Evolutionary conservation across 2,888 invertebrate genomes (phyloP).

Genomic region (Lasioglossum vierecki): DNA sequence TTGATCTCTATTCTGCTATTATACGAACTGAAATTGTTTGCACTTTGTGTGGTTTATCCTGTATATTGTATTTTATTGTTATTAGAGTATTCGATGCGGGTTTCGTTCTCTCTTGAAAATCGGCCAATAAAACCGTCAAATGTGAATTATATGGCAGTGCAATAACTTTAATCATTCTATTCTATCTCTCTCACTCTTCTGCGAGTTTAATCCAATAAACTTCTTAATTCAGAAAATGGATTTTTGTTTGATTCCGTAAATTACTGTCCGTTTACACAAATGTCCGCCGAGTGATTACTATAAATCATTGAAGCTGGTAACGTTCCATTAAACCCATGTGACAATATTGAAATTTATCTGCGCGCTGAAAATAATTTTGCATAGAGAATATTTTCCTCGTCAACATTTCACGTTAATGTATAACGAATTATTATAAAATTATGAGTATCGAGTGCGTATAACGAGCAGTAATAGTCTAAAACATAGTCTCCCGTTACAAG

Average conservation of each 20-base stretch:
- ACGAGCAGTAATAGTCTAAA: background rate
- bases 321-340: background rate
- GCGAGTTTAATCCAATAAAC: background rate
- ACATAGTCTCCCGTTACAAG: background rate
- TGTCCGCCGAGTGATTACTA: background rate
- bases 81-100: background rate
- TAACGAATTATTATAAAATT: background rate
- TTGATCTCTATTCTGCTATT: background rate
- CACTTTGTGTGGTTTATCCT: background rate
- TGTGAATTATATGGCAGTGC: background rate
- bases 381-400: background rate
- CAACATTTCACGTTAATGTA: background rate
- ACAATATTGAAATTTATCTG: background rate
- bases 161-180: background rate
- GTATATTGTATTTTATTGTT: background rate
- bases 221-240: background rate
- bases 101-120: background rate
- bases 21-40: background rate
- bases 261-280: background rate
- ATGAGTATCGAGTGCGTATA: background rate
- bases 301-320: background rate
- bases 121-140: background rate
- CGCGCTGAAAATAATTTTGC: background rate
- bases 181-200: background rate
- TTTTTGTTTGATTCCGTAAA: background rate